These are phyloP conservation scores for Jordanella pulchra DNA, from an alignment of 2,797 vertebrate species.

Conservation along the genomic window DNA sequence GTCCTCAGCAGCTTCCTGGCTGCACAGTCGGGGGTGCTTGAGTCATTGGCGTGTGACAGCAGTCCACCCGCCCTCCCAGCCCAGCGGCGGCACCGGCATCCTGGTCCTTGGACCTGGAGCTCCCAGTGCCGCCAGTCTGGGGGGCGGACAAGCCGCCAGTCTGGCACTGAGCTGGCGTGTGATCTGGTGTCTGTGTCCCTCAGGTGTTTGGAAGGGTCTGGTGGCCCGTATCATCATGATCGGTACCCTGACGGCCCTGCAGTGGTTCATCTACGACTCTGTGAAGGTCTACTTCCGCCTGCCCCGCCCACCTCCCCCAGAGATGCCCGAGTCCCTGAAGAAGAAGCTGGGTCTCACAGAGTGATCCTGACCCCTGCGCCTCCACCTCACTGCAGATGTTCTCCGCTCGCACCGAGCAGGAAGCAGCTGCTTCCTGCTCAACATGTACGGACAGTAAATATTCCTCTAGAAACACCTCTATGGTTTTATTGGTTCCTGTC, in stretches of 20 bases:
- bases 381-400: slow-evolving; percentile 52
- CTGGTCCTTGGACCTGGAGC: slow-evolving; percentile 66
- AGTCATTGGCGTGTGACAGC: slow-evolving; percentile 96
- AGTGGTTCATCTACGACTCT: slow-evolving; percentile 97
- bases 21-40: slow-evolving; percentile 93
- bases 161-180: too few species aligned
- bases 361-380: slow-evolving; percentile 53
- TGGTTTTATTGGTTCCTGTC: slow-evolving; percentile 72
- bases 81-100: slow-evolving; percentile 80
- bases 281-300: slow-evolving; percentile 97
- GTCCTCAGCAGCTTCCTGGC: slow-evolving; percentile 87
- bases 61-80: slow-evolving; percentile 87
- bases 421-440: slow-evolving; percentile 19
- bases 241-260: slow-evolving; percentile 92
- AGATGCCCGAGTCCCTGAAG: slow-evolving; percentile 96
- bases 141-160: slow-evolving; percentile 82
- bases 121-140: slow-evolving; percentile 80
- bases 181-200: not conserved
- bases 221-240: slow-evolving; percentile 98
- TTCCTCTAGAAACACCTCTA: slow-evolving; percentile 59
- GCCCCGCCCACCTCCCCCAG: slow-evolving; percentile 92
- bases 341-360: slow-evolving; percentile 91
- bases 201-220: slow-evolving; percentile 96
- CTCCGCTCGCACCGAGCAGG: slow-evolving; percentile 28
- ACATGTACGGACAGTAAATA: slow-evolving; percentile 23